Base-by-base conservation (phyloP, 2,797 vertebrate species). In the Rhinoraja longicauda region DNA sequence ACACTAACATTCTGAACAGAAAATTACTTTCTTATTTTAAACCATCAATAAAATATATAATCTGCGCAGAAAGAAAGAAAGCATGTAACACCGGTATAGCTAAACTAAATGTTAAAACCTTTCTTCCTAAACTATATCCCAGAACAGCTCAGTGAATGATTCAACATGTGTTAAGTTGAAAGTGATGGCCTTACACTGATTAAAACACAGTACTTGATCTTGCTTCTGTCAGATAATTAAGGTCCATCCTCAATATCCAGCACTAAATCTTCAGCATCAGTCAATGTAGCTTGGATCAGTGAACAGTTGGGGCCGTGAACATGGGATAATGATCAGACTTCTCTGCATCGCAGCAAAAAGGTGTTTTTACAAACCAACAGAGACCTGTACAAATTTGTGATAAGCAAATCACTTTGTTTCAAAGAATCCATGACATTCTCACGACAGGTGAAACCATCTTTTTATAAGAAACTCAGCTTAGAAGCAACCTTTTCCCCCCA, bases 321-420 rank as follows among this genome's bases (percentile, higher is more conserved):
- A 88, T 2, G 8, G 84, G n/a, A 88, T 88, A 88, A 88, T 67
- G 62, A 88, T 88, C 84, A 64, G 62, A 17, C 84, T 88, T 64
- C 62, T 88, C 84, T 19, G 62, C 26, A 86, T 62, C 62, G 59
- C 53, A 62, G 4, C 84, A 32, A 88, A 84, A n/a, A 32, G 59
- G 21, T 24, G 21, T 3, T 32, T 67, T 19, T 36, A 67, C 59
- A 67, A 67, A 88, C 59, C 57, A 88, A 88, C 59, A n/a, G 1
- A 88, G 84, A 64, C n/a, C 19, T 36, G 29, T 67, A 0, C 84
- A 36, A 64, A 88, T 88, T 32, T 88, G 84, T 64, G n/a, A 67
- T 88, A 67, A 67, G 32, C 59, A 88, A 88, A 67, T 36, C 21
- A 67, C 29, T 36, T 12, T n/a, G 67, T 64, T 88, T 36, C 84